Conservation (phyloP, 2,888 invertebrate genomes). For the Minunthozetes semirufus region DNA sequence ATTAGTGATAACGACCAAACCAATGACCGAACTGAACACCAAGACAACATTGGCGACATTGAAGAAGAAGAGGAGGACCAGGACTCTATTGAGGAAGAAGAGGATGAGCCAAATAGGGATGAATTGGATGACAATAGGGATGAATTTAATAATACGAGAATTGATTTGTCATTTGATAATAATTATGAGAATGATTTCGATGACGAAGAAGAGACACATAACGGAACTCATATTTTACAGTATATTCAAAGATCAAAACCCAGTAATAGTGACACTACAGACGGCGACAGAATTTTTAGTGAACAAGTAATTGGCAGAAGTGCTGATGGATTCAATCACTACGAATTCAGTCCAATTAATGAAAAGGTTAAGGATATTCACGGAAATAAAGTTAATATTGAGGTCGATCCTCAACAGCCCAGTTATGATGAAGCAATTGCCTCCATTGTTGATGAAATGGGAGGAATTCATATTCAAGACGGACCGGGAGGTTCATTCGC, state of each 20-base stretch:
- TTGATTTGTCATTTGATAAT: neutral
- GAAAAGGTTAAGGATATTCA: neutral
- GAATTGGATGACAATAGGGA: neutral
- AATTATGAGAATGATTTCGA: neutral
- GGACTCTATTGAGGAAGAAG: neutral
- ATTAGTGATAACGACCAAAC: neutral
- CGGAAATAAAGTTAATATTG: conserved; percentile 33
- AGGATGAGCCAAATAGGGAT: neutral
- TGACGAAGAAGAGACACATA: neutral
- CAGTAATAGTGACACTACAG: neutral
- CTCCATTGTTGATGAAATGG: conserved; percentile 42
- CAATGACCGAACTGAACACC: neutral
- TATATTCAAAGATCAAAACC: neutral
- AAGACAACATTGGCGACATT: neutral
- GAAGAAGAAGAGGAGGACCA: neutral
- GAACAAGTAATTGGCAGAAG: neutral
- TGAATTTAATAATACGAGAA: neutral
- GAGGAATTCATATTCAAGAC: conserved; percentile 42
- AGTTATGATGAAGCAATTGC: conserved; percentile 43
- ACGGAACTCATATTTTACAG: neutral
- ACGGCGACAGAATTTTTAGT: too few species aligned
- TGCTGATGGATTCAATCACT: neutral
- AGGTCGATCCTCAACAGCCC: conserved; percentile 41
- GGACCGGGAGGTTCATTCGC: conserved; percentile 38
- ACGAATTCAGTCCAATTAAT: neutral